Evolutionary conservation across 2,113 vertebrate species (phyloP).

Genomic region (Thalassarche chlororhynchos): DNA sequence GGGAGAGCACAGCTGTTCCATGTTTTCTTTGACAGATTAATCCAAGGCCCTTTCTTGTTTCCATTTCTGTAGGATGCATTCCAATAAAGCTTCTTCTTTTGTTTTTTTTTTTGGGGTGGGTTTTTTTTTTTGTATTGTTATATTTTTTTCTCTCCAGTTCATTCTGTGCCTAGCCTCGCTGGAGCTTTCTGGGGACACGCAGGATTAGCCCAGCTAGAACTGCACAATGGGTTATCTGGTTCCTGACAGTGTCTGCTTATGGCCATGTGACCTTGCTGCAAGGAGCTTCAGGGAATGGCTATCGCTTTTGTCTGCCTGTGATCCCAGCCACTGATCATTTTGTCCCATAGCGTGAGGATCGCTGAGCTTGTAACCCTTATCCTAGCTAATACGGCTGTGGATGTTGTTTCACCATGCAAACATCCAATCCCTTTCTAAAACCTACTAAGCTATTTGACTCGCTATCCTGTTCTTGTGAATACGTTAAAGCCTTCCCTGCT

Average conservation of each 20-base stretch:
- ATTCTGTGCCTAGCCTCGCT: background rate
- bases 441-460: slow-evolving; percentile 55
- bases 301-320: slow-evolving; percentile 47
- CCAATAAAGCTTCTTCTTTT: slow-evolving; percentile 70
- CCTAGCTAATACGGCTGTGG: background rate
- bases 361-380: slow-evolving; percentile 62
- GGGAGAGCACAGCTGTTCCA: background rate
- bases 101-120: too few relatives aligned
- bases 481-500: slow-evolving; percentile 58
- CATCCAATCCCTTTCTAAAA: slow-evolving; percentile 59
- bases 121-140: slow-evolving; percentile 26
- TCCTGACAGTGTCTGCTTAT: slow-evolving; percentile 18
- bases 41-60: slow-evolving; percentile 60
- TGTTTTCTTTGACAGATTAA: slow-evolving; percentile 24
- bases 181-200: background rate
- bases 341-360: background rate
- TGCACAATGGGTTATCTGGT: slow-evolving; percentile 43
- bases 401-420: slow-evolving; percentile 54
- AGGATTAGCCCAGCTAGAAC: slow-evolving; percentile 37
- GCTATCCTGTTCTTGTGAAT: slow-evolving; percentile 49
- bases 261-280: slow-evolving; percentile 15
- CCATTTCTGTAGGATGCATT: background rate
- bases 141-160: background rate
- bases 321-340: slow-evolving; percentile 46
- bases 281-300: slow-evolving; percentile 30